Conservation (phyloP, 2,113 vertebrate genomes). For the Alligator mississippiensis region DNA sequence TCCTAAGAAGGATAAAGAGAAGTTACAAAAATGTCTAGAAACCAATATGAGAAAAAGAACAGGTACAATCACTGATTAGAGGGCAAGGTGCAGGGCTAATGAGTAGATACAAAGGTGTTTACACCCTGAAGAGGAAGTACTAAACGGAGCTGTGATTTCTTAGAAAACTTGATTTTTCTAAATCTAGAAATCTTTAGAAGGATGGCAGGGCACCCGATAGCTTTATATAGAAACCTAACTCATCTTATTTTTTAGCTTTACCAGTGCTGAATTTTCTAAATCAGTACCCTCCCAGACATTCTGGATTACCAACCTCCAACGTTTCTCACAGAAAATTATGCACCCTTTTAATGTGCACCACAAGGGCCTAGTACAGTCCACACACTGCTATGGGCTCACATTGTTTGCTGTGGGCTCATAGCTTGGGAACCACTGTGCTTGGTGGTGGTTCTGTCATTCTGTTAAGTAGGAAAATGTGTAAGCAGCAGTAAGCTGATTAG, state of each 20-base stretch:
- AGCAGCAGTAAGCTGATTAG: not conserved
- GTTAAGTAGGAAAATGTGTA: not conserved
- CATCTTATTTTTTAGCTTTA: not conserved
- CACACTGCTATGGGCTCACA: too few species aligned
- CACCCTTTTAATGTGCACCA: too few species aligned
- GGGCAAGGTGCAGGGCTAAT: fast-evolving
- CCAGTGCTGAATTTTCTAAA: not conserved
- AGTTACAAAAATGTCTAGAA: not conserved
- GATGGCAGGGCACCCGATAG: not conserved
- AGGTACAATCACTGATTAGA: not conserved
- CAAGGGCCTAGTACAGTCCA: too few species aligned
- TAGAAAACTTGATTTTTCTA: not conserved
- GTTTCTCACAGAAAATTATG: too few species aligned
- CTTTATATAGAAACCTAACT: not conserved
- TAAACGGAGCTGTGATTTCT: not conserved
- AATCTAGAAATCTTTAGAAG: not conserved
- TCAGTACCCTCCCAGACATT: too few species aligned
- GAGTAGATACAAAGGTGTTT: not conserved
- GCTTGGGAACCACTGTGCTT: not conserved
- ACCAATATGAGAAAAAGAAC: not conserved
- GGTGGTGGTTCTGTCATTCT: not conserved
- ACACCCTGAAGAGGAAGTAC: not conserved
- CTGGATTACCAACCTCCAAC: too few species aligned
- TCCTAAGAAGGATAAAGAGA: not conserved
- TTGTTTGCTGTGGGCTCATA: too few species aligned